phyloP scores from a whole-genome alignment of 2,888 invertebrate species.

The Latrodectus hesperus region DNA sequence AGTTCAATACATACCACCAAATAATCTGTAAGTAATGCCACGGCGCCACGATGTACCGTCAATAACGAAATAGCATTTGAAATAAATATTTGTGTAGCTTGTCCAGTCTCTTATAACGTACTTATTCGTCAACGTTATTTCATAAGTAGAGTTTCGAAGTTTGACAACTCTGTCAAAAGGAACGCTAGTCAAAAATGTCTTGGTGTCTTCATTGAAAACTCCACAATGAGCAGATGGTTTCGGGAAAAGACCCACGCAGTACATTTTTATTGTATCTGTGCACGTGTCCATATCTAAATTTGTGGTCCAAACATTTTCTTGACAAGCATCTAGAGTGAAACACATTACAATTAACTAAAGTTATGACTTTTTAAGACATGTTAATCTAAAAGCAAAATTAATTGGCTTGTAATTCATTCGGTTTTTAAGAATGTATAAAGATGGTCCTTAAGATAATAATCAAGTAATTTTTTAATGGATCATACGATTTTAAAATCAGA shows the following conservation, averaged over 20 bases:
- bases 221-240: constrained; percentile 71
- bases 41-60: constrained; percentile 70
- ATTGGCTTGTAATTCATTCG: too few species aligned
- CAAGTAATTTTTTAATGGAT: too few species aligned
- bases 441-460: too few species aligned
- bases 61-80: constrained; percentile 70
- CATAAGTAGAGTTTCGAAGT: constrained; percentile 69
- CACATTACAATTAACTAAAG: not conserved
- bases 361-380: not conserved
- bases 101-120: constrained; percentile 69
- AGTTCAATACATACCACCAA: constrained; percentile 64
- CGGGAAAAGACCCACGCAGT: constrained; percentile 71
- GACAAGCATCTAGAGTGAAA: constrained; percentile 69
- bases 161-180: constrained; percentile 69
- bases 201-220: constrained; percentile 68
- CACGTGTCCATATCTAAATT: constrained; percentile 70
- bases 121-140: constrained; percentile 66
- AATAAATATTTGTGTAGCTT: constrained; percentile 69
- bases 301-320: constrained; percentile 70
- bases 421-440: too few species aligned
- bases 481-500: too few species aligned
- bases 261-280: constrained; percentile 70
- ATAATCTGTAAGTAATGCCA: constrained; percentile 70
- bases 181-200: constrained; percentile 59
- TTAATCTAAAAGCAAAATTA: too few species aligned